Base-by-base conservation (phyloP, 2,888 invertebrate genomes). In the Pterobdella sp. region DNA sequence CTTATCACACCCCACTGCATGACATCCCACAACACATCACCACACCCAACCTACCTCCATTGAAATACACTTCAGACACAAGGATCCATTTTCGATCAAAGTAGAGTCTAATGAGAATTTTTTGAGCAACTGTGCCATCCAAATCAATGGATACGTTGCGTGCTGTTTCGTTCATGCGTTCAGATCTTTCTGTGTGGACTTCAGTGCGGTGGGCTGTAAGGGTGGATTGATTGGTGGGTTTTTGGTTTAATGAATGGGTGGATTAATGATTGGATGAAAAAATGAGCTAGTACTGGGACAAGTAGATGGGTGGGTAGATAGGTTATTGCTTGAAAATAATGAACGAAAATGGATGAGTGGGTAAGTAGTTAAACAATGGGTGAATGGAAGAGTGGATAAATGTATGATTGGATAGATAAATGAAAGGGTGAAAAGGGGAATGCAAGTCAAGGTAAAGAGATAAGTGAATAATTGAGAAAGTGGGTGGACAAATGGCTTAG, bases 31-130 rank as follows among this genome's bases (percentile, higher is more conserved):
- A 7, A 7, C 7, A 0, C 35, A 36, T 7, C 31, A 68, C 34
- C 22, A 26, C 26, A n/a, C 10, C 68, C 37, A 37, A 68, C 68
- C 22, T 22, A 91, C 91, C 89, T 79, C 93, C 92, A 79, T 90
- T 90, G 83, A 94, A 94, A 73, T 90, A 88, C 76, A 93, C 87
- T 85, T 94, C 94, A 84, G 92, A 92, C 80, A 94, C 88, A 85
- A 93, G 89, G 78, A 94, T 89, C 93, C 94, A 94, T 73, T 89
- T 87, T 26, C 90, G 88, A 1, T 91, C 90, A 82, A 93, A 93
- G 78, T 87, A 87, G 71, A 93, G 86, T 79, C 90, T 77, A 88
- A 78, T 90, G 85, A 80, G 90, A 74, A 93, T 90, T 86, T 89
- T 92, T 80, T 88, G 88, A 35, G 91, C 94, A 70, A 93, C 88